phyloP scores from a whole-genome alignment of 2,888 invertebrate genomes.

The Siphlonurus alternatus region DNA sequence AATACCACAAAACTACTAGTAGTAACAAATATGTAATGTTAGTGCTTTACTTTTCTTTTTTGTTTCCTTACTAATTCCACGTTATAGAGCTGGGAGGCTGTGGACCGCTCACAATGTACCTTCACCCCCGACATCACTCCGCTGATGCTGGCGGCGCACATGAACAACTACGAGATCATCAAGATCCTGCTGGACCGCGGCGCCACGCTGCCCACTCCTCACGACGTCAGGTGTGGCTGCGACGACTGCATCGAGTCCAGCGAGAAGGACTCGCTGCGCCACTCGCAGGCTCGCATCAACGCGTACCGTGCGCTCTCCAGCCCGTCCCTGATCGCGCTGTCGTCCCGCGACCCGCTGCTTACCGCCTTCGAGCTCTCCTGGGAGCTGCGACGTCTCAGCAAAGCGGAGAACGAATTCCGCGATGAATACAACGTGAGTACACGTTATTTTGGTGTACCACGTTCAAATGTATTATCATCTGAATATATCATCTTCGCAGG shows the following conservation, averaged over 20 bases:
- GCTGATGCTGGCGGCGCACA: conserved; percentile 83
- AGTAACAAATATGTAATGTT: too few relatives aligned
- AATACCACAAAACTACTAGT: too few relatives aligned
- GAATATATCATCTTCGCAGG: conserved; percentile 8
- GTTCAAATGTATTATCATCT: background rate
- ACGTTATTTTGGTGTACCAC: background rate
- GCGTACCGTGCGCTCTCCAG: conserved; percentile 83
- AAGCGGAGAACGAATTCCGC: conserved; percentile 89
- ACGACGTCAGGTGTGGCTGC: conserved; percentile 89
- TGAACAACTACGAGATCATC: conserved; percentile 94
- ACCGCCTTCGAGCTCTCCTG: conserved; percentile 91
- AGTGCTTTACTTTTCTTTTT: background rate
- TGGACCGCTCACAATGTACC: conserved; percentile 59
- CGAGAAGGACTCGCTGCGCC: conserved; percentile 68
- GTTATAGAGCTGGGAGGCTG: conserved; percentile 66
- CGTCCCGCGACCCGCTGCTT: conserved; percentile 82
- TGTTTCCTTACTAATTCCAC: too few relatives aligned
- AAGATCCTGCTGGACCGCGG: conserved; percentile 87
- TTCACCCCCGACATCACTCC: conserved; percentile 95
- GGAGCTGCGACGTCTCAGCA: conserved; percentile 74
- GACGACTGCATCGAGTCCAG: conserved; percentile 78
- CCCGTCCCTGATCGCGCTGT: conserved; percentile 81
- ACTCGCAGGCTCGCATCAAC: conserved; percentile 86
- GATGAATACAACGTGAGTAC: conserved; percentile 66
- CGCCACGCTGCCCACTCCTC: conserved; percentile 77